A percentile compares a stretch with the other conserved stretches of the same genome.
Evolutionary conservation across 2,113 vertebrate species (phyloP).

Genomic region (Larimichthys polyactis): DNA sequence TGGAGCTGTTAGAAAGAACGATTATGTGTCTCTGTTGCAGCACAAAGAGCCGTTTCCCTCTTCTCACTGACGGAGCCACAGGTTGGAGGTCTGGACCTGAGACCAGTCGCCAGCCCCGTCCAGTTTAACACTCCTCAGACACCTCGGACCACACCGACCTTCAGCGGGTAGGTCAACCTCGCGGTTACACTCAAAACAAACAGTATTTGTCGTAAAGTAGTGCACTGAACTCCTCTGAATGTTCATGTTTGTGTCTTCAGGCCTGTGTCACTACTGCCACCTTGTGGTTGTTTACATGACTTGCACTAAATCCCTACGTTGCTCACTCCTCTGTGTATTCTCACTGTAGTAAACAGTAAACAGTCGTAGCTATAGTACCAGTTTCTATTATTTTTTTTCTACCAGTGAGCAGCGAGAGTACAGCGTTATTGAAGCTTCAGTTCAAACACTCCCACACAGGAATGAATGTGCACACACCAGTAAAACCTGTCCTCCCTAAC

Average conservation of each 20-base stretch:
- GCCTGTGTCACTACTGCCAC: constrained; percentile 43
- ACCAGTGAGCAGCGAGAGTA: neutral
- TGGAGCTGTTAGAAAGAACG: neutral
- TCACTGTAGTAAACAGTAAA: constrained; percentile 24
- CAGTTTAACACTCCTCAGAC: constrained; percentile 88
- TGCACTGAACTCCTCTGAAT: neutral
- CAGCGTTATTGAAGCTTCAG: neutral
- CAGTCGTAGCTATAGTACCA: neutral
- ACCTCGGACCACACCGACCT: constrained; percentile 88
- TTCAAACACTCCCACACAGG: neutral
- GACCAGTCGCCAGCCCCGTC: constrained; percentile 83
- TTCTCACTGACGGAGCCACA: constrained; percentile 89
- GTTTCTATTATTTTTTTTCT: constrained; percentile 1
- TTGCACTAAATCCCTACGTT: neutral
- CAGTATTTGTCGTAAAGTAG: neutral
- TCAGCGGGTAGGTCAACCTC: constrained; percentile 79
- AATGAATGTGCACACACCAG: neutral
- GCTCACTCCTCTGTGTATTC: neutral
- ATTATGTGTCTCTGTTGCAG: constrained; percentile 74
- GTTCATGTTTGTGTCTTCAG: neutral
- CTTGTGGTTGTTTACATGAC: constrained; percentile 31
- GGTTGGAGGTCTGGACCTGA: constrained; percentile 79
- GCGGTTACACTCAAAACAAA: neutral
- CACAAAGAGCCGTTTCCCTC: constrained; percentile 91
- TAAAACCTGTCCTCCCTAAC: neutral